Conservation (phyloP, 2,113 vertebrate species). For the Barnardius zonarius region DNA sequence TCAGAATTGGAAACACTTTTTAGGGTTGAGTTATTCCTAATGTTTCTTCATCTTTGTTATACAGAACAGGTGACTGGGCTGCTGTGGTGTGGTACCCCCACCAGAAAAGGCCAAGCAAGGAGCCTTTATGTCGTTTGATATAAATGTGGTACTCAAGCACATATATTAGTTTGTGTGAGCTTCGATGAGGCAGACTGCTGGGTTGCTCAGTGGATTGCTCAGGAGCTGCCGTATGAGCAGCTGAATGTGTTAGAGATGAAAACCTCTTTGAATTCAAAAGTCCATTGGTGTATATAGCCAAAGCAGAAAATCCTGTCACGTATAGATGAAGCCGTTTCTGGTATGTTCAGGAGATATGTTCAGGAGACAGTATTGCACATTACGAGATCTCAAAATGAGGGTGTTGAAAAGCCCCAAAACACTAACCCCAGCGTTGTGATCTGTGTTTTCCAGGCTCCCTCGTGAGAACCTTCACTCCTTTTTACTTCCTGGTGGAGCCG, state of each 20-base stretch:
- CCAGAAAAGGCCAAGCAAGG: background rate
- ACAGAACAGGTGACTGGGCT: background rate
- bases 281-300: background rate
- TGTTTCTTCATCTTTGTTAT: background rate
- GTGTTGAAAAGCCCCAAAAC: rapidly evolving
- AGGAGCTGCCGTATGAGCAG: background rate
- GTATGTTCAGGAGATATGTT: rapidly evolving
- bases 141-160: background rate
- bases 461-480: constrained; percentile 86
- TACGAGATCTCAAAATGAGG: rapidly evolving
- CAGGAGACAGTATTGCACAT: too few relatives aligned
- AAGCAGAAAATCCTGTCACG: rapidly evolving
- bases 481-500: constrained; percentile 92
- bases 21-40: background rate
- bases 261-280: background rate
- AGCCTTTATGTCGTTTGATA: background rate
- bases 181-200: background rate
- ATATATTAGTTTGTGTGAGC: background rate
- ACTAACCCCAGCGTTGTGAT: background rate
- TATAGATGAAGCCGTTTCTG: too few relatives aligned
- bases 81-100: background rate
- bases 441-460: constrained; percentile 73
- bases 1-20: background rate
- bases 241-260: background rate
- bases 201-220: background rate